Percentiles rank a stretch among this genome's conserved stretches.
Conservation (phyloP, 2,113 vertebrate species). For the Amphilophus citrinellus region DNA sequence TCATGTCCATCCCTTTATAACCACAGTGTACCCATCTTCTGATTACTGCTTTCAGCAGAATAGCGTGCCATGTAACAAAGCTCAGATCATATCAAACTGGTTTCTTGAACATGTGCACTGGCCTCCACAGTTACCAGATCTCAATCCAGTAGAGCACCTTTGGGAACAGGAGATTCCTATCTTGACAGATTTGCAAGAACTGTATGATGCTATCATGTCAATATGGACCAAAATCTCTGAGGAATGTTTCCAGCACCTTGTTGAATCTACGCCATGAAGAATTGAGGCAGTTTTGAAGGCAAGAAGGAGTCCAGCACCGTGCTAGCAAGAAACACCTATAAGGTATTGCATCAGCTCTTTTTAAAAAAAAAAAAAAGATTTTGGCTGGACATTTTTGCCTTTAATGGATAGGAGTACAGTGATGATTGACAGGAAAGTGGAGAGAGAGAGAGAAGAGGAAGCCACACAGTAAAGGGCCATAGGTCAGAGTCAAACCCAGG, state of each 20-base stretch:
- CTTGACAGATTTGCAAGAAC: not conserved
- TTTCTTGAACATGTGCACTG: not conserved
- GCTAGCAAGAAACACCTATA: not conserved
- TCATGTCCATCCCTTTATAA: not conserved
- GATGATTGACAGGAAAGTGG: too few relatives aligned
- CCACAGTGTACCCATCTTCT: fast-evolving
- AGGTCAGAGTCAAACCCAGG: too few relatives aligned
- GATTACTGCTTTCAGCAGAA: not conserved
- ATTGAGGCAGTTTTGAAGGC: not conserved
- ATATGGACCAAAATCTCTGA: not conserved
- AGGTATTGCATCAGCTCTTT: too few relatives aligned
- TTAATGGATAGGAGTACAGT: too few relatives aligned
- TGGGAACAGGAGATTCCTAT: not conserved
- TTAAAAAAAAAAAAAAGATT: too few relatives aligned
- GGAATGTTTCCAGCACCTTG: not conserved
- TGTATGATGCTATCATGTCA: not conserved
- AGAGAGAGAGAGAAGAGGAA: too few relatives aligned
- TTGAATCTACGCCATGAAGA: not conserved
- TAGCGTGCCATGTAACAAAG: not conserved
- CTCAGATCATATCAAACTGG: not conserved
- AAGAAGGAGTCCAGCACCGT: not conserved
- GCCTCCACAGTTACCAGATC: too few relatives aligned
- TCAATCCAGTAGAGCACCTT: not conserved
- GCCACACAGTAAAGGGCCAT: too few relatives aligned
- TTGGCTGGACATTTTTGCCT: too few relatives aligned